Evolutionary conservation across 2,888 invertebrate genomes (phyloP), one percentile per base, ranked within the genome.

Genomic region (Eretmocerus hayati): DNA sequence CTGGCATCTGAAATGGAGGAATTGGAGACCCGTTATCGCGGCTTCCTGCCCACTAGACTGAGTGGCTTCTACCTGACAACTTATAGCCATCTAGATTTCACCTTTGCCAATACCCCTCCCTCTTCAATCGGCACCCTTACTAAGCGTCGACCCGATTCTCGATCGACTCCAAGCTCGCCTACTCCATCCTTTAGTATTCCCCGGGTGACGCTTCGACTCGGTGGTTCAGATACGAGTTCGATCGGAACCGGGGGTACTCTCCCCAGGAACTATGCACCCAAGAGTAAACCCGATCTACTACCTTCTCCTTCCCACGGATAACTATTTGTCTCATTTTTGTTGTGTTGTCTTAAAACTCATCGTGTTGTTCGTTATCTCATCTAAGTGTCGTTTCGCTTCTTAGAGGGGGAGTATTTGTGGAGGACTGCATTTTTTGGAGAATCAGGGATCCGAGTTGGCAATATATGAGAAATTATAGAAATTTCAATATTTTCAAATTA

Each of bases 1-100:
- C 66, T 77, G 62, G 69, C 71, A 59, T 65, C 64, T 58, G 73
- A 75, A 63, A 67, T 72, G 67, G 68, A 67, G 58, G 64, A 64
- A 56, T 66, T 72, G 64, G 66, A 67, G 57, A 63, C 67, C 57
- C 72, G 71, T 61, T 76, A 74, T 64, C 65, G 65, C 59, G 67
- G 69, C 59, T 65, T 61, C 63, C 64, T 71, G 53, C 64, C 70
- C 48, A 60, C 66, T 49, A 64, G 66, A 56, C 58, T 64, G 58
- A 62, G 65, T 58, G 61, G 65, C 55, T 59, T 66, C 54, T 68
- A 66, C 58, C 58, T 64, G 56, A 58, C 62, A 43, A 57, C 61
- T 56, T 62, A 39, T 39, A 42, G 42, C 49, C 50, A 50, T 31
- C 30, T 66, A 55, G 65, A 67, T 55, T 64, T 61, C 46, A 56